Evolutionary conservation across 2,888 invertebrate species (phyloP).

Genomic region (Catocala sponsa): DNA sequence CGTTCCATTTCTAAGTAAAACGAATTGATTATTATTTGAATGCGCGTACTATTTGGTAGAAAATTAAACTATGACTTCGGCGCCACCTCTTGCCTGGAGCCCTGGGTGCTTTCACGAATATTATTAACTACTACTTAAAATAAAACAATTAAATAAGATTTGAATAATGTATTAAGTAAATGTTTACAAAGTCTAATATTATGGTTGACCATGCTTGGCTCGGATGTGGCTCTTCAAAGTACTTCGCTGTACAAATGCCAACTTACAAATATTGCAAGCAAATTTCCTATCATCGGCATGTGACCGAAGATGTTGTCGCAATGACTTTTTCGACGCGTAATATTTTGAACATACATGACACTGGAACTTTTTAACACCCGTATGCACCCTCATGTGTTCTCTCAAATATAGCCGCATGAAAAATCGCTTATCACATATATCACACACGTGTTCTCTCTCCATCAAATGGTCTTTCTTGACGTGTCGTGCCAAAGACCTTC

Average conservation of each 20-base stretch:
- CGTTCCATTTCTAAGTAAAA: no score
- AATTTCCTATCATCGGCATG: slow-evolving; percentile 52
- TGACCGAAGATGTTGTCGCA: slow-evolving; percentile 66
- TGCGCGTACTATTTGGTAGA: no score
- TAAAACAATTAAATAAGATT: slow-evolving; percentile 3
- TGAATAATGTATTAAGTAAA: slow-evolving; percentile 3
- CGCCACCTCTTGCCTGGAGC: no score
- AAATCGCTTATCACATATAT: slow-evolving; percentile 64
- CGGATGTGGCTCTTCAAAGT: slow-evolving; percentile 72
- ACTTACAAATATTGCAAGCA: slow-evolving; percentile 45
- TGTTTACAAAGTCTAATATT: slow-evolving; percentile 11
- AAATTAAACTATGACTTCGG: no score
- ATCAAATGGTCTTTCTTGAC: slow-evolving; percentile 67
- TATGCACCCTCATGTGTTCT: slow-evolving; percentile 70
- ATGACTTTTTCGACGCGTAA: slow-evolving; percentile 67
- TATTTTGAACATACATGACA: slow-evolving; percentile 66
- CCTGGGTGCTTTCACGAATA: no score
- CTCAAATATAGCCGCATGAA: slow-evolving; percentile 60
- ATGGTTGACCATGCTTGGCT: slow-evolving; percentile 48
- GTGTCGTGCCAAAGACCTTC: slow-evolving; percentile 62
- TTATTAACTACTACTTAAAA: not conserved
- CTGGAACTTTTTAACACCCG: slow-evolving; percentile 62
- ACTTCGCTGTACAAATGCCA: slow-evolving; percentile 58
- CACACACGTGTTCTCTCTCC: slow-evolving; percentile 64
- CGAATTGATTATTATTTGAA: no score